A percentile compares a stretch with the other conserved stretches of the same genome.
Evolutionary conservation across 2,113 vertebrate species (phyloP).

Genomic region (Epinephelus fuscoguttatus): DNA sequence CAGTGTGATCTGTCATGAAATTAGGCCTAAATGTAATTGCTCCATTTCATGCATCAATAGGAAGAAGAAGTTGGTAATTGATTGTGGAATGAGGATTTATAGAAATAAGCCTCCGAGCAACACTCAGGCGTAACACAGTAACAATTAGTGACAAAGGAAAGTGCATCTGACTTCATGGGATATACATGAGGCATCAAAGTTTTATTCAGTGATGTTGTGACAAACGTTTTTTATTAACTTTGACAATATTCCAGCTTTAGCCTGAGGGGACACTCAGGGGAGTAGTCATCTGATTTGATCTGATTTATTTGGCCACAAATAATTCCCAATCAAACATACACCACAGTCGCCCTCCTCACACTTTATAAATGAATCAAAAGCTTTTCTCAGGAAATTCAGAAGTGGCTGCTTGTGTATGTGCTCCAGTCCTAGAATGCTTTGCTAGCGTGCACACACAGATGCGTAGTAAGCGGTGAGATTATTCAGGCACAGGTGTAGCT

Average conservation of each 20-base stretch:
- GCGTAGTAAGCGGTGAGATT: conserved; percentile 10
- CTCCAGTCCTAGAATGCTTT: conserved; percentile 7
- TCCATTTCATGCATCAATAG: conserved; percentile 70
- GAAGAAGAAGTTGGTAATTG: conserved; percentile 57
- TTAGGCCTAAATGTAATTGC: conserved; percentile 65
- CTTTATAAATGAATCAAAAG: conserved; percentile 21
- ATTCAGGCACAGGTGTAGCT: conserved; percentile 33
- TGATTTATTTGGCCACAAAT: conserved; percentile 51
- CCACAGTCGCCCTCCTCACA: background rate
- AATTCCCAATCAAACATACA: conserved; percentile 31
- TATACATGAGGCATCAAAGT: conserved; percentile 57
- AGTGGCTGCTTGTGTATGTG: background rate
- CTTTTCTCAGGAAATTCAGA: conserved; percentile 6
- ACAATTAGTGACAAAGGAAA: conserved; percentile 27
- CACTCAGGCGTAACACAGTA: conserved; percentile 24
- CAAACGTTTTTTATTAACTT: conserved; percentile 46
- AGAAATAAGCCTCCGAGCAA: conserved; percentile 52
- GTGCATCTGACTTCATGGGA: conserved; percentile 30
- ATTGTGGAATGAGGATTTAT: conserved; percentile 52
- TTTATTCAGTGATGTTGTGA: conserved; percentile 53
- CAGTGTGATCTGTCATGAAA: conserved; percentile 58
- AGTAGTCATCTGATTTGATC: conserved; percentile 27
- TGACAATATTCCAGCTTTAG: conserved; percentile 41
- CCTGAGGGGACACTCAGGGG: conserved; percentile 24
- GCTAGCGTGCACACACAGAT: background rate